A percentile compares a stretch with the other conserved stretches of the same genome.
These are phyloP conservation scores for Aproaerema taeniolella DNA, from an alignment of 2,888 invertebrate species.

Conservation along the genomic window DNA sequence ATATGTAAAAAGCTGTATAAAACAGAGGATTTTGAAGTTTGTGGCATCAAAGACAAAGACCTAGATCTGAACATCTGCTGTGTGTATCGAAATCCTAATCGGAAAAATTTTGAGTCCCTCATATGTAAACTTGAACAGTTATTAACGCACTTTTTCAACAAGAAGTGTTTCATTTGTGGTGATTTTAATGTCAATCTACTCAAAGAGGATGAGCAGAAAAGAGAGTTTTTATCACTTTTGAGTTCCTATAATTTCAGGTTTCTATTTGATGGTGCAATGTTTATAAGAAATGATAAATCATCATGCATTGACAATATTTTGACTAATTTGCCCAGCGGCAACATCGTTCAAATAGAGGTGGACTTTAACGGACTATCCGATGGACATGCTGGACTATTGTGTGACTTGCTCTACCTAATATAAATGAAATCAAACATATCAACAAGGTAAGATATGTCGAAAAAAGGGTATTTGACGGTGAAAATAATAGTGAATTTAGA, in stretches of 20 bases:
- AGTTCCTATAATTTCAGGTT: neutral
- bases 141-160: neutral
- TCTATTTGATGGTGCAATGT: neutral
- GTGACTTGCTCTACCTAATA: no score
- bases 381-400: conserved; percentile 6
- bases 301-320: conserved; percentile 10
- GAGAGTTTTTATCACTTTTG: neutral
- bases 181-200: conserved; percentile 1
- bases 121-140: neutral
- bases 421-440: neutral
- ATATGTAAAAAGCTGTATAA: neutral
- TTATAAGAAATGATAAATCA: neutral
- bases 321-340: neutral
- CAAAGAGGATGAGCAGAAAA: neutral
- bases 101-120: neutral
- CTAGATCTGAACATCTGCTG: neutral
- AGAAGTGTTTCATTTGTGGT: neutral
- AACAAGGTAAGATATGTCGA: neutral
- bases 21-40: neutral
- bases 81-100: neutral
- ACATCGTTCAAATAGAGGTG: neutral
- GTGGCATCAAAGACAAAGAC: neutral
- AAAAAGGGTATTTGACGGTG: neutral
- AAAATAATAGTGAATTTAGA: neutral
- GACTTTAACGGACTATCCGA: conserved; percentile 7